These are phyloP conservation scores for Cyclura pinguis DNA, from an alignment of 2,797 vertebrate genomes.

Conservation along the genomic window DNA sequence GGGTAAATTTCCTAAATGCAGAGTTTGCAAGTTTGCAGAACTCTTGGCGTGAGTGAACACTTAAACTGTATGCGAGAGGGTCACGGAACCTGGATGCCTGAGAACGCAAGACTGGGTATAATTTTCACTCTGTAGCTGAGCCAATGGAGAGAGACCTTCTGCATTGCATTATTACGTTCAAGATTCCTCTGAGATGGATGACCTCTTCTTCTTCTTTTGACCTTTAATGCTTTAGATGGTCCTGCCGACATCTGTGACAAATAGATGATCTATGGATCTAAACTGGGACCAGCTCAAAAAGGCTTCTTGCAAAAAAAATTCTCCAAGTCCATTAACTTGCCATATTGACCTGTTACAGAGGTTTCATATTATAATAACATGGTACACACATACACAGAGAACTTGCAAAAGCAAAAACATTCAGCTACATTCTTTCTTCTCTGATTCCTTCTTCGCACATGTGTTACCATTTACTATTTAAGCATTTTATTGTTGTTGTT, in stretches of 20 bases:
- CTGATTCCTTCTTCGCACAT: background rate
- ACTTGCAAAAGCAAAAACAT: background rate
- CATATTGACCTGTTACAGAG: conserved; percentile 55
- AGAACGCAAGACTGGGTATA: conserved; percentile 17
- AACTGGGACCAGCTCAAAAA: conserved; percentile 77
- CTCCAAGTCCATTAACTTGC: conserved; percentile 37
- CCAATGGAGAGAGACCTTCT: background rate
- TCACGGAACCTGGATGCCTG: background rate
- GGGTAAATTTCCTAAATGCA: too few species aligned
- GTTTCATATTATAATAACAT: conserved; percentile 7
- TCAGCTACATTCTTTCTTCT: background rate
- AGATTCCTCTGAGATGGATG: conserved; percentile 74
- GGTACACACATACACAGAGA: too few species aligned
- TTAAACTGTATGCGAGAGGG: background rate
- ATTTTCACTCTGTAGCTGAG: conserved; percentile 9
- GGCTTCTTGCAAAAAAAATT: conserved; percentile 67
- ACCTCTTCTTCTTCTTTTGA: conserved; percentile 71
- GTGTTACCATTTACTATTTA: background rate
- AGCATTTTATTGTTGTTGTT: too few species aligned
- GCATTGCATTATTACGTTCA: conserved; percentile 39
- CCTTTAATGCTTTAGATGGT: conserved; percentile 70
- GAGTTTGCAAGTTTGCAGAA: background rate
- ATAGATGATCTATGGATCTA: conserved; percentile 71
- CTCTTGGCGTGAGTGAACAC: background rate
- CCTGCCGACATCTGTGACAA: conserved; percentile 79